Conservation (phyloP, 2,113 vertebrate genomes). For the Plestiodon gilberti region DNA sequence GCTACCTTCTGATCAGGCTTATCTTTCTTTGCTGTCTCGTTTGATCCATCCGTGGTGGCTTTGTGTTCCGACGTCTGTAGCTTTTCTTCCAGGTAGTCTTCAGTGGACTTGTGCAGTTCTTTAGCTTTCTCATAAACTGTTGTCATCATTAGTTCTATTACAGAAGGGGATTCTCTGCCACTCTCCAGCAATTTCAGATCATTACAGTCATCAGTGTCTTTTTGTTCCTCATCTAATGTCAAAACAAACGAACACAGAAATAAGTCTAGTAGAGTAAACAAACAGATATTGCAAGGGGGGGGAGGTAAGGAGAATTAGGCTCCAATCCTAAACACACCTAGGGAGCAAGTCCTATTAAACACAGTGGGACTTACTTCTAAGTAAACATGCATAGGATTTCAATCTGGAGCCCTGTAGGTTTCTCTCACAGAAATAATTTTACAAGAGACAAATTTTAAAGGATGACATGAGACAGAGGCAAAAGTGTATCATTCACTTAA, state of each 20-base stretch:
- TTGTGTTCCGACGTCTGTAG: conserved; percentile 19
- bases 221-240: conserved; percentile 55
- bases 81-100: conserved; percentile 31
- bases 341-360: no score
- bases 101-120: conserved; percentile 22
- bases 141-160: conserved; percentile 40
- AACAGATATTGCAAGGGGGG: not conserved
- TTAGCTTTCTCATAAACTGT: conserved; percentile 50
- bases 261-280: not conserved
- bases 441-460: not conserved
- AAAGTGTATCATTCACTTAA: not conserved
- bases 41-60: conserved; percentile 8
- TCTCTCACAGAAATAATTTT: not conserved
- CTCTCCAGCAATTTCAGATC: conserved; percentile 45
- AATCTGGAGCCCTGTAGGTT: not conserved
- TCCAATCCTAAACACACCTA: no score
- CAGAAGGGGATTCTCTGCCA: conserved; percentile 49
- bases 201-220: conserved; percentile 32
- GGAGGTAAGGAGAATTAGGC: no score
- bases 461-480: not conserved
- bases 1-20: not conserved
- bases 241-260: not conserved
- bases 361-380: no score
- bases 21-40: conserved; percentile 7
- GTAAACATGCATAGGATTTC: no score